Base-by-base conservation (phyloP, 2,113 vertebrate genomes). In the Pycnonotus jocosus region DNA sequence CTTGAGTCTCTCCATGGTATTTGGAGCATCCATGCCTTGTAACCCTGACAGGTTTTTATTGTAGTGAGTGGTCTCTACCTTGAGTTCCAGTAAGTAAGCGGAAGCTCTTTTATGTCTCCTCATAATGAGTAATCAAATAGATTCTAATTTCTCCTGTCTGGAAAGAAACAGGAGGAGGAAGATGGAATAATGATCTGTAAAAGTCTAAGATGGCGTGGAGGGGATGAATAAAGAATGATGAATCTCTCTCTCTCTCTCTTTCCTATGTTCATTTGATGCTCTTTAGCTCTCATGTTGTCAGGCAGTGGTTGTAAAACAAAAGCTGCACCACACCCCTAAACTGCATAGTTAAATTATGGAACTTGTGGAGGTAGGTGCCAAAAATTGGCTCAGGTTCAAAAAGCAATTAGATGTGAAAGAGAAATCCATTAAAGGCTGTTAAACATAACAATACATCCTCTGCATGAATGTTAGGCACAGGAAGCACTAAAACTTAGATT, bases 371-470 rank as follows among this genome's bases (percentile, higher is more conserved):
- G 92, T 92, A 77, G 94, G 82, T 97, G 86, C 94, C 51, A 81
- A 44, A 93, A 94, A 73, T 28, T 97, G 95, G 96, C 95, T 71
- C 76, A 15, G 56, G 38, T 81, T 94, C 96, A 94, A 56, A 95
- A 96, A 94, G 94, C 96, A 97, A 97, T 97, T 97, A 96, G 86
- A 93, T 3, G 40, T 83, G 94, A 92, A 94, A 83, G 77, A 88
- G 83, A 80, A 96, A 94, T 81, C 96, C 96, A 97, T 95, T 94
- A 97, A 78, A 88, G 95, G 96, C 94, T 96, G 88, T 96, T 97
- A 93, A 94, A 95, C 88, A 70, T 95, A 90, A 94, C 92, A 94
- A 93, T 97, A 58, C 96, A 96, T 97, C 95, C 95, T 95, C 88
- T 93, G 88, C 76, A 25, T 74, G 91, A 78, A 88, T 40, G 87